phyloP scores from a whole-genome alignment of 2,888 invertebrate species.

The Epistrophe eligans region DNA sequence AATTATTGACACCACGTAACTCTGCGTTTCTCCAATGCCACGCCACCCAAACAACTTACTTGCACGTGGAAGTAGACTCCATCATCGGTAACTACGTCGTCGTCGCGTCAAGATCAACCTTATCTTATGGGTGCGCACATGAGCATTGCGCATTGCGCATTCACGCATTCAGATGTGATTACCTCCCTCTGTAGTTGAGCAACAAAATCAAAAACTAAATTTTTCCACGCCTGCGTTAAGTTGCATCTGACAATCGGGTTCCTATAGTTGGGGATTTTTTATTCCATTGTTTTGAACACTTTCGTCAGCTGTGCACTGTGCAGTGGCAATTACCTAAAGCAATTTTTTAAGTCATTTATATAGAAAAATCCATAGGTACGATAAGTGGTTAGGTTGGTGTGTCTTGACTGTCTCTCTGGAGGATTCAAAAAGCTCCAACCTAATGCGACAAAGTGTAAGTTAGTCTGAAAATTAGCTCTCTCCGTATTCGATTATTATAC shows the following conservation, averaged over 20 bases:
- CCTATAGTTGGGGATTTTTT: not conserved
- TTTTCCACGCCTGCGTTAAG: slow-evolving; percentile 4
- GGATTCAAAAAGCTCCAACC: not conserved
- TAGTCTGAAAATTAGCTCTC: no score
- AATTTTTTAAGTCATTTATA: slow-evolving; percentile 3
- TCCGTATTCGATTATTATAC: not conserved
- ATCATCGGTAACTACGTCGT: not conserved
- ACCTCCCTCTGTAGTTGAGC: slow-evolving; percentile 28
- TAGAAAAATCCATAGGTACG: not conserved
- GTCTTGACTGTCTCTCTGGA: not conserved
- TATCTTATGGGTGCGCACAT: not conserved
- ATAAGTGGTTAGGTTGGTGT: not conserved
- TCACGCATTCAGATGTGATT: slow-evolving; percentile 51
- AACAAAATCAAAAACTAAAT: slow-evolving; percentile 4
- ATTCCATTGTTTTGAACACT: slow-evolving; percentile 37
- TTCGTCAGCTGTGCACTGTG: slow-evolving; percentile 38
- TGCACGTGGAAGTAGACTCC: not conserved
- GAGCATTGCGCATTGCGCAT: not conserved
- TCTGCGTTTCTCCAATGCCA: not conserved
- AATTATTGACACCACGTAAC: slow-evolving; percentile 50
- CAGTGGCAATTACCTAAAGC: slow-evolving; percentile 38
- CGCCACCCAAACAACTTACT: slow-evolving; percentile 46
- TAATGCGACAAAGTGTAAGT: slow-evolving; percentile 2
- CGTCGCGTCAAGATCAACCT: slow-evolving; percentile 1
- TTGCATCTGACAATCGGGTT: not conserved